Percentiles rank a stretch among this genome's conserved stretches.
Conservation (phyloP, 2,797 vertebrate genomes). For the Artibeus jamaicensis region DNA sequence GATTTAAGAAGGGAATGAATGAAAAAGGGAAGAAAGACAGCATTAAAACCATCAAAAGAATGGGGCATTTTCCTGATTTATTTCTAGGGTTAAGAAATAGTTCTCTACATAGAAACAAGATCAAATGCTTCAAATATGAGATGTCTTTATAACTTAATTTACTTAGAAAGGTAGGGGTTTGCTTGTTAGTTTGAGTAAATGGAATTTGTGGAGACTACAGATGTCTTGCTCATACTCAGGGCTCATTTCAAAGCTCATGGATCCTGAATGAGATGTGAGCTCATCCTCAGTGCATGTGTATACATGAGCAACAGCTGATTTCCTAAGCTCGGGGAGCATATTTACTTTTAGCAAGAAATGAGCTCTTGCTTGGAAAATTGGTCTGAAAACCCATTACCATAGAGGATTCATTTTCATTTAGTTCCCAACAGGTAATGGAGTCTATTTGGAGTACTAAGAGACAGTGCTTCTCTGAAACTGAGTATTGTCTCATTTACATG, state of each 20-base stretch:
- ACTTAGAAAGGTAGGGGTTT: not conserved
- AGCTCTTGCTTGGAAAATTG: slow-evolving; percentile 46
- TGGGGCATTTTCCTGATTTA: not conserved
- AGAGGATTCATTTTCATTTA: slow-evolving; percentile 44
- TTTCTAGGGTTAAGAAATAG: not conserved
- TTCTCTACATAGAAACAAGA: slow-evolving; percentile 38
- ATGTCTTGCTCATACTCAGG: not conserved
- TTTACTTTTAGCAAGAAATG: slow-evolving; percentile 53
- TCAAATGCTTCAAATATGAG: slow-evolving; percentile 26
- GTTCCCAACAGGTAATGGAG: slow-evolving; percentile 56
- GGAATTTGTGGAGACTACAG: not conserved
- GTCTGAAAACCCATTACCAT: slow-evolving; percentile 46
- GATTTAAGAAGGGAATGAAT: not conserved
- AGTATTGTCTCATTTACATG: slow-evolving; percentile 59
- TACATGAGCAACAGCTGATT: slow-evolving; percentile 38
- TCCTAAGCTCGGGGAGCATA: slow-evolving; percentile 34
- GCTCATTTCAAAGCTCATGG: slow-evolving; percentile 21
- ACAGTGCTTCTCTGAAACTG: not conserved
- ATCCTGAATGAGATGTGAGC: slow-evolving; percentile 26
- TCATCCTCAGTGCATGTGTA: not conserved
- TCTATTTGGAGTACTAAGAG: slow-evolving; percentile 37
- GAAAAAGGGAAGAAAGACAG: not conserved
- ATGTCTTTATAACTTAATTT: not conserved
- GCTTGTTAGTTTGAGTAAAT: slow-evolving; percentile 49
- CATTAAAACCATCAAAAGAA: not conserved